phyloP scores from a whole-genome alignment of 2,113 vertebrate species.

The Salvator merianae region DNA sequence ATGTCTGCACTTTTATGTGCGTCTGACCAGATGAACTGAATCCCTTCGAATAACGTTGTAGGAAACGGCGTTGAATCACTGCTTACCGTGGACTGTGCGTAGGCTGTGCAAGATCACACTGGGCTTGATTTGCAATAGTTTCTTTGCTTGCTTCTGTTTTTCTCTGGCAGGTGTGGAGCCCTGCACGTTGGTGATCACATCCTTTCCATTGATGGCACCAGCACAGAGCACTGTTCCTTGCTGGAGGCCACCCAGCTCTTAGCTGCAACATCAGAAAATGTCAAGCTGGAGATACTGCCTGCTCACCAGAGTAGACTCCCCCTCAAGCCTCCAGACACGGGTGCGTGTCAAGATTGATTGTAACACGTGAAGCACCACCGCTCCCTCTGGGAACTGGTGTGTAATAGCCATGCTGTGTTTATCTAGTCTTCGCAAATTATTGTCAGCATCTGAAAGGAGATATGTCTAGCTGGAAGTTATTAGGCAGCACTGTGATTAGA shows the following conservation, averaged over 20 bases:
- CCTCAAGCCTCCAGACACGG: conserved; percentile 87
- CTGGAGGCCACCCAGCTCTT: conserved; percentile 93
- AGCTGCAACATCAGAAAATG: conserved; percentile 82
- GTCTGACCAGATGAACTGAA: not conserved
- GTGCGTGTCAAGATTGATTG: conserved; percentile 66
- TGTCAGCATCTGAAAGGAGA: conserved; percentile 17
- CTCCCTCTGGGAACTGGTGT: not conserved
- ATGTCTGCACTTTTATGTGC: not conserved
- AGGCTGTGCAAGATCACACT: not conserved
- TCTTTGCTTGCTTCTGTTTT: fast-evolving
- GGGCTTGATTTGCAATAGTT: conserved; percentile 14
- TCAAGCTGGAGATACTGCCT: conserved; percentile 91
- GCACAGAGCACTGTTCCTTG: conserved; percentile 91
- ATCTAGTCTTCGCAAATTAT: conserved; percentile 20
- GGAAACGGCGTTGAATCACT: not conserved
- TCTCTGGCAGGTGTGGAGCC: conserved; percentile 84
- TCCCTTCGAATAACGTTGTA: not conserved
- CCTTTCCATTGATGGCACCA: conserved; percentile 92
- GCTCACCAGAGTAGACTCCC: conserved; percentile 84
- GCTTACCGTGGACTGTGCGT: not conserved
- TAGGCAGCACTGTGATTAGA: not conserved
- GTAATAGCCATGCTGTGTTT: not conserved
- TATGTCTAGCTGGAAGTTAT: conserved; percentile 29
- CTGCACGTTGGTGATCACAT: conserved; percentile 89
- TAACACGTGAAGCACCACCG: not conserved